Evolutionary conservation across 1,140 invertebrate species (phyloP), one percentile per base, ranked within the genome.

Genomic region (Bombus confusus): DNA sequence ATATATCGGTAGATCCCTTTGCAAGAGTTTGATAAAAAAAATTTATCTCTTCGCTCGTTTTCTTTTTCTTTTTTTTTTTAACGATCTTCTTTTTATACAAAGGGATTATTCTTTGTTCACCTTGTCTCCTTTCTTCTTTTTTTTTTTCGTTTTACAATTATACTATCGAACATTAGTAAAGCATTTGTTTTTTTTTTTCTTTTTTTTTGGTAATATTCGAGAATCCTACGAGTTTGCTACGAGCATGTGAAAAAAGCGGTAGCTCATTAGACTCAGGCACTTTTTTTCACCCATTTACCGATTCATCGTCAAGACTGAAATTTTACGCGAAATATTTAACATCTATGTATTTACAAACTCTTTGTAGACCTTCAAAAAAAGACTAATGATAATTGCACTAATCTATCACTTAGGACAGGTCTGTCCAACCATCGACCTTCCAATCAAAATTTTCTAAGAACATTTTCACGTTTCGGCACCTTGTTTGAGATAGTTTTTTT

Each of bases 321-420:
- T 79, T 80, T 66, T 39, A 43, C 25, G 41, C 39, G 43, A 52
- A 43, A 77, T 85, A 77, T 37, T 57, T 64, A 66, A 88, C 52
- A 86, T 75, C 83, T 89, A 83, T 86, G 80, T 88, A 62, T 62
- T 62, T 62, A 91, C 87, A 91, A 59, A 68, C 43, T 59, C 34
- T 74, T 71, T 2, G 28, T 64, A 52, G 80, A 89, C 41, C 90
- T 69, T 86, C 47, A 69, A 90, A 89, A 69, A 90, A 89, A 88
- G 66, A 87, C 87, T 90, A 92, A 92, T 83, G 84, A 87, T 83
- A 89, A 93, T 92, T 89, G 90, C 89, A 91, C 87, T 86, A 86
- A 90, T 86, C 64, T 43, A 82, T 91, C 73, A 86, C 34, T 71
- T 18, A 66, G 10, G 5, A 28, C 72, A 86, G 77, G 66, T 62